Conservation (phyloP, 2,888 invertebrate genomes). For the Euplexia lucipara region DNA sequence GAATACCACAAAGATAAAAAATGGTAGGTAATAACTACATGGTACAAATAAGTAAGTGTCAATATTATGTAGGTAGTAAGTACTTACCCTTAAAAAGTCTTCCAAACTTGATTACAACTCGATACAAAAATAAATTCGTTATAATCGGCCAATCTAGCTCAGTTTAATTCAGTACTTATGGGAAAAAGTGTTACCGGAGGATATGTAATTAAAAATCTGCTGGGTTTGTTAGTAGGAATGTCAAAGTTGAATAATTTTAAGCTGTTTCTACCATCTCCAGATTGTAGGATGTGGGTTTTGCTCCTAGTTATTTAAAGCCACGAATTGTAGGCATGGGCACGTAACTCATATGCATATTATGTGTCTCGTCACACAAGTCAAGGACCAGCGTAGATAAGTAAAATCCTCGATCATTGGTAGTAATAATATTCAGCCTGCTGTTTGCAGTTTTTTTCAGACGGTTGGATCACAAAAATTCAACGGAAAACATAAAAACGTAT, state of each 20-base stretch:
- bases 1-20: background rate
- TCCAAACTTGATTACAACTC: constrained; percentile 9
- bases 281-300: constrained; percentile 24
- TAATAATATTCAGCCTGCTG: background rate
- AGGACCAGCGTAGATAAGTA: constrained; percentile 11
- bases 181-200: background rate
- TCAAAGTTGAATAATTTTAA: constrained; percentile 1
- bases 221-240: background rate
- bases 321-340: constrained; percentile 42
- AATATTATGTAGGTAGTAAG: too few species aligned
- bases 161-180: background rate
- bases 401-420: constrained; percentile 11
- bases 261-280: background rate
- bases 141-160: background rate
- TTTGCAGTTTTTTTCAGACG: background rate
- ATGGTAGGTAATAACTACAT: background rate
- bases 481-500: constrained; percentile 4
- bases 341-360: constrained; percentile 32
- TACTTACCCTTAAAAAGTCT: too few species aligned
- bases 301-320: constrained; percentile 29
- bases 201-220: too few species aligned
- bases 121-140: background rate
- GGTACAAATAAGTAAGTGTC: background rate
- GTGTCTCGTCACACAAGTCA: constrained; percentile 20
- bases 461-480: background rate